A percentile compares a stretch with the other conserved stretches of the same genome.
phyloP scores from a whole-genome alignment of 2,888 invertebrate genomes.

The Callyntrura guangdongensis region DNA sequence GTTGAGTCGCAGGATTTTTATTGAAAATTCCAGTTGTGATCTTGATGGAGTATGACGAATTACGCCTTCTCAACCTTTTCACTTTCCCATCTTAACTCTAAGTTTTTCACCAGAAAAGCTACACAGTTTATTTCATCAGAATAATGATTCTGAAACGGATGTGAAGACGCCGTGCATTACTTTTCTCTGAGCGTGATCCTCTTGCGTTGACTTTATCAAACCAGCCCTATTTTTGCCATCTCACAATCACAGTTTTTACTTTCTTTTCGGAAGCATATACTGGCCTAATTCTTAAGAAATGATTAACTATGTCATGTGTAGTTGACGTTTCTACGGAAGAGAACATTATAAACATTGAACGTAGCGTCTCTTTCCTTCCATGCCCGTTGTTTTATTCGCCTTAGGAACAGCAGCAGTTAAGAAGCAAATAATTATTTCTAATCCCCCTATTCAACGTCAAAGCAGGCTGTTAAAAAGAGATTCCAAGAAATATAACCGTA shows the following conservation, averaged over 20 bases:
- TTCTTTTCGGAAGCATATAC: background rate
- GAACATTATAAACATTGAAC: background rate
- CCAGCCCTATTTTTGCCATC: too few relatives aligned
- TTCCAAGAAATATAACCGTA: too few relatives aligned
- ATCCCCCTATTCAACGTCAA: too few relatives aligned
- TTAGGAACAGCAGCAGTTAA: too few relatives aligned
- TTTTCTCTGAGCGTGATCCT: too few relatives aligned
- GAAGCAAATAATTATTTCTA: background rate
- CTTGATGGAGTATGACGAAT: conserved; percentile 65
- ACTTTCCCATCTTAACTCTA: background rate
- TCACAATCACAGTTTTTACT: too few relatives aligned
- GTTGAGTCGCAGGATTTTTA: conserved; percentile 1
- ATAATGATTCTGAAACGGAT: background rate
- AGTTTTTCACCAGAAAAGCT: background rate
- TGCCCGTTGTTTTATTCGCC: too few relatives aligned
- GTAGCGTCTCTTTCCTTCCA: background rate
- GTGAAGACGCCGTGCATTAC: too few relatives aligned
- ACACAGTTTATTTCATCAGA: background rate
- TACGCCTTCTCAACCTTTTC: conserved; percentile 2
- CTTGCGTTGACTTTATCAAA: too few relatives aligned
- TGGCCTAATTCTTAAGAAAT: background rate
- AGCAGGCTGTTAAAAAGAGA: too few relatives aligned
- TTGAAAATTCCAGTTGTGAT: conserved; percentile 65
- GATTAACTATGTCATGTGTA: conserved; percentile 17
- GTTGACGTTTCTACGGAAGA: background rate